Base-by-base conservation (phyloP, 2,113 vertebrate species). In the Actenoides hombroni region DNA sequence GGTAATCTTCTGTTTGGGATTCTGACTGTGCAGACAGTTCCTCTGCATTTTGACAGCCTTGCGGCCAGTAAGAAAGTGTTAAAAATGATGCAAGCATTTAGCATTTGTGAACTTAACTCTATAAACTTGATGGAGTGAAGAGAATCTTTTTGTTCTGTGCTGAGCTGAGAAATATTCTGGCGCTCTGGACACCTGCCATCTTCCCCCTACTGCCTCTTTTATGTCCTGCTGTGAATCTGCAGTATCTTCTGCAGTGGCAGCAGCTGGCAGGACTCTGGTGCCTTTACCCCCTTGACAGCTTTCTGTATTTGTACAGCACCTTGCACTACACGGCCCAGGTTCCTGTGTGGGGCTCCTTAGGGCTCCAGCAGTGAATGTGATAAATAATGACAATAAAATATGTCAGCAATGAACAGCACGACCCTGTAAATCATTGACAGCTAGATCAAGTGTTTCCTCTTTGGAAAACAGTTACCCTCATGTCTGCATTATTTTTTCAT, bases 121-220 rank as follows among this genome's bases (percentile, higher is more conserved):
- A 94, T 97, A 96, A 97, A 97, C 93, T 87, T 95, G 94, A 97
- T 95, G 95, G 81, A 91, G 89, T 97, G 96, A 95, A 91, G 74
- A 95, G 86, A 95, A 96, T 95, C 95, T 95, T 97, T 92, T 95
- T 64, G 77, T 95, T 97, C 95, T 95, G 81, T 97, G 96, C 96
- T 97, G 96, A 97, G 94, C 73, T 94, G 95, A 95, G 94, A 95
- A 94, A 91, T 94, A 88, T 64, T 91, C 91, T 92, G 91, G 74
- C 65, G 57, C 91, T 89, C 96, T 97, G 96, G 95, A 97, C 91
- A 94, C 91, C 84, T 97, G 96, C 96, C 95, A 96, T 95, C 93
- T 97, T 95, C 86, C 94, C 77, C 86, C 86, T 94, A 82, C 89
- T 89, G 94, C 84, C 84, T 95, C 75, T 94, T 95, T 96, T 94